These are phyloP conservation scores for Tortricodes alternella DNA, from an alignment of 2,888 invertebrate species.

Conservation along the genomic window DNA sequence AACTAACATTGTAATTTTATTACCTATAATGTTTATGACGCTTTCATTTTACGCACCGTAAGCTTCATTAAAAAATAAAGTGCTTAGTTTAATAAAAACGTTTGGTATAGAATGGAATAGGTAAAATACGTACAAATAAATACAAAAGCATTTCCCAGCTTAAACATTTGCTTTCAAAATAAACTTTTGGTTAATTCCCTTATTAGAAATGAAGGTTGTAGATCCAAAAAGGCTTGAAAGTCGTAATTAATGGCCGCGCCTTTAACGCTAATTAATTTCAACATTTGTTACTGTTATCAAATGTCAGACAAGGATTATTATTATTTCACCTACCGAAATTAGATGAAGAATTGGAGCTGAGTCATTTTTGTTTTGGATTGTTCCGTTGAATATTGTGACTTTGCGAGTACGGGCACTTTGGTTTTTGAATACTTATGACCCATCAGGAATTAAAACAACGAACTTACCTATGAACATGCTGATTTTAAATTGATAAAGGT, in stretches of 20 bases:
- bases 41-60: too few species aligned
- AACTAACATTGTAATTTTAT: too few species aligned
- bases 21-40: too few species aligned
- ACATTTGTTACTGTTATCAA: conserved; percentile 48
- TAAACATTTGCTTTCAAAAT: conserved; percentile 3
- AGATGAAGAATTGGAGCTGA: neutral
- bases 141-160: neutral
- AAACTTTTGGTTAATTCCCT: conserved; percentile 15
- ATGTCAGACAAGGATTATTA: conserved; percentile 15
- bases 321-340: conserved; percentile 10
- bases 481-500: too few species aligned
- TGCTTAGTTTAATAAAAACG: too few species aligned
- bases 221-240: conserved; percentile 14
- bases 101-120: too few species aligned
- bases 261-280: conserved; percentile 68
- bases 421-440: too few species aligned
- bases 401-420: too few species aligned
- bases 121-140: neutral
- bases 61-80: too few species aligned
- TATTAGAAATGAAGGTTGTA: conserved; percentile 14
- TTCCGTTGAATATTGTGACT: too few species aligned
- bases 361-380: neutral
- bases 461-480: too few species aligned
- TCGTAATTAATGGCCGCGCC: conserved; percentile 61
- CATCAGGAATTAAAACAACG: too few species aligned